These are phyloP conservation scores for Villa cingulata DNA, from an alignment of 2,888 invertebrate species.

Conservation along the genomic window DNA sequence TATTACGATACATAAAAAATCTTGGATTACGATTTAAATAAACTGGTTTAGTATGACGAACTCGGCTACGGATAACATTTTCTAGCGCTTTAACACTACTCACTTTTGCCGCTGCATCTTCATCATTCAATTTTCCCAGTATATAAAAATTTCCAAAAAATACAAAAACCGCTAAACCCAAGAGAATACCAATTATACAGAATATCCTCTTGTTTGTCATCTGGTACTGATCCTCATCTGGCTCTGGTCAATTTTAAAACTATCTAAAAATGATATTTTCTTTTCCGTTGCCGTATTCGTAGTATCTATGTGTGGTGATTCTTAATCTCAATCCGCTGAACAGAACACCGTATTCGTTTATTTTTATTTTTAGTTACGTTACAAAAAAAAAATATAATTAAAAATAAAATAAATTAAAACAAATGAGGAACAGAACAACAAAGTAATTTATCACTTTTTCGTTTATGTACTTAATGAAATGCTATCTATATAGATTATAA, in stretches of 20 bases:
- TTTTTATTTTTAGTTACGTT: no score
- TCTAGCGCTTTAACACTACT: conserved; percentile 34
- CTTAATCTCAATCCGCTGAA: no score
- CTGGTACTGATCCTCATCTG: conserved; percentile 4
- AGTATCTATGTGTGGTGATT: no score
- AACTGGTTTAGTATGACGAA: conserved; percentile 31
- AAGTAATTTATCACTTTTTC: no score
- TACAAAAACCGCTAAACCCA: conserved; percentile 14
- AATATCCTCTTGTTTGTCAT: conserved; percentile 18
- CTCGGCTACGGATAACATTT: conserved; percentile 28
- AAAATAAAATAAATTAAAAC: no score
- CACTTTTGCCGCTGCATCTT: conserved; percentile 27
- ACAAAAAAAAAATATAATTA: no score
- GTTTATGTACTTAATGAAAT: no score
- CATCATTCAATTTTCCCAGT: conserved; percentile 32
- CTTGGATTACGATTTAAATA: conserved; percentile 35
- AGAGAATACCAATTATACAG: conserved; percentile 12
- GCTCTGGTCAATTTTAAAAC: not conserved
- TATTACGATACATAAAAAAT: conserved; percentile 34
- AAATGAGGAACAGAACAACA: no score
- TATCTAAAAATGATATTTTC: not conserved
- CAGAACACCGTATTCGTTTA: no score
- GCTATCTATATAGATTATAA: no score
- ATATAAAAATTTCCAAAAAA: conserved; percentile 32
- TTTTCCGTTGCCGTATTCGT: no score